Percentiles rank a stretch among this genome's conserved stretches.
Conservation (phyloP, 1,140 invertebrate species). For the Magallana ariakensis region DNA sequence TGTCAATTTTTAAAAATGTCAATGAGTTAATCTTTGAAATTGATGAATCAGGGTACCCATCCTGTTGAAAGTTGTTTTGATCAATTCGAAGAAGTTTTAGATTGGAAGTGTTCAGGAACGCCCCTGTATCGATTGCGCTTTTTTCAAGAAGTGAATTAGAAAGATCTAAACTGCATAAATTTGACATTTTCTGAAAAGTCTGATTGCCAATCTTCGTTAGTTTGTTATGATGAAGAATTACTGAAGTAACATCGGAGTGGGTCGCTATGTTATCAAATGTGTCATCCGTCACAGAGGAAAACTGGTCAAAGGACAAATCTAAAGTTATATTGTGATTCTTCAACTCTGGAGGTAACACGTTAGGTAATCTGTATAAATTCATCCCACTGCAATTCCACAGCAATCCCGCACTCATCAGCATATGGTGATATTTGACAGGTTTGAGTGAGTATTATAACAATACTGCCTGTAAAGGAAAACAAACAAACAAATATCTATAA, state of each 20-base stretch:
- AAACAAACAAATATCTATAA: too few relatives aligned
- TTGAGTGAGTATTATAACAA: neutral
- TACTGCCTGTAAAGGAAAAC: neutral
- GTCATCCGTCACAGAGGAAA: neutral
- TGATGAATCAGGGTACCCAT: neutral
- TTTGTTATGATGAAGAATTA: neutral
- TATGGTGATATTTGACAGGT: neutral
- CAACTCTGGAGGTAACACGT: neutral
- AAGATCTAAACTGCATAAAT: neutral
- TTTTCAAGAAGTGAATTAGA: neutral
- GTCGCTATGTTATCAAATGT: neutral
- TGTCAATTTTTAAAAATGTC: neutral
- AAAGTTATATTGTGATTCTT: neutral
- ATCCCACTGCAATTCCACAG: neutral
- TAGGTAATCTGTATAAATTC: neutral
- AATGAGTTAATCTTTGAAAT: neutral
- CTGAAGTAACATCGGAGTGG: neutral
- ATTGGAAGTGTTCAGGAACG: neutral
- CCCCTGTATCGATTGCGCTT: neutral
- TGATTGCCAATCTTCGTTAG: neutral
- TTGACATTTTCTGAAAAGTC: neutral
- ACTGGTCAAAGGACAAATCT: neutral
- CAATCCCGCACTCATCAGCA: neutral
- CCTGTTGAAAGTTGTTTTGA: neutral
- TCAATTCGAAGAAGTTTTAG: neutral